Base-by-base conservation (phyloP, 2,797 vertebrate species). In the Brachyrhaphis roseni region DNA sequence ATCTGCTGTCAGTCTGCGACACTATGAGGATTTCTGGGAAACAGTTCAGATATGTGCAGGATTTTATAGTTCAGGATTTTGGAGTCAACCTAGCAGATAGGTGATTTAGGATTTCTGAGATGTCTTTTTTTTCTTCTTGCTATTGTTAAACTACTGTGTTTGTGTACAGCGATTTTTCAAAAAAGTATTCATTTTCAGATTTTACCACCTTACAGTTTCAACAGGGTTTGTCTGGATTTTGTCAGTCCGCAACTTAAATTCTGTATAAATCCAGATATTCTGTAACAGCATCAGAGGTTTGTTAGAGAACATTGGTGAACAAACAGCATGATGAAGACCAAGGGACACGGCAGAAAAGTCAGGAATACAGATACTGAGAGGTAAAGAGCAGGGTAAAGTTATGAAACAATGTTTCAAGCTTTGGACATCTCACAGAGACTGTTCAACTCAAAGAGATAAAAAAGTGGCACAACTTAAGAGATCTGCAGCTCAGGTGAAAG, bases 1-100 rank as follows among this genome's bases (percentile, higher is more conserved):
- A 82, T 79, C 72, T 85, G 80, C 64, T 78, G 82, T 86, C 86
- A 87, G 87, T 64, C 77, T 79, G 82, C 78, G 82, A 77, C 34
- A 4, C 81, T 83, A 82, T 74, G 80, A 83, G 77, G 82, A 57
- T 31, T 23, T 68, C 49, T 64, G 73, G 78, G 47, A 78, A 28
- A 78, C 70, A 78, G 82, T 76, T 80, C 62, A 46, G 26, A 45
- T 82, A 71, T 77, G 68, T 28, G 47, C 75, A 55, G 83, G 74
- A 83, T 82, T 81, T 86, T 46, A 82, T 84, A 81, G 84, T 79
- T 80, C 10, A 1, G 31, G 76, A 84, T 84, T 68, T 77, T 18
- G 10, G 55, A 43, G 64, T 88, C 68, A 26, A 43, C 74, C 47
- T 59, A 72, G 72, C 84, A 83, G 77, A 75, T 36, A 36, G 45